A percentile compares a stretch with the other conserved stretches of the same genome.
Evolutionary conservation across 2,113 vertebrate species (phyloP).

Genomic region (Melanerpes formicivorus): DNA sequence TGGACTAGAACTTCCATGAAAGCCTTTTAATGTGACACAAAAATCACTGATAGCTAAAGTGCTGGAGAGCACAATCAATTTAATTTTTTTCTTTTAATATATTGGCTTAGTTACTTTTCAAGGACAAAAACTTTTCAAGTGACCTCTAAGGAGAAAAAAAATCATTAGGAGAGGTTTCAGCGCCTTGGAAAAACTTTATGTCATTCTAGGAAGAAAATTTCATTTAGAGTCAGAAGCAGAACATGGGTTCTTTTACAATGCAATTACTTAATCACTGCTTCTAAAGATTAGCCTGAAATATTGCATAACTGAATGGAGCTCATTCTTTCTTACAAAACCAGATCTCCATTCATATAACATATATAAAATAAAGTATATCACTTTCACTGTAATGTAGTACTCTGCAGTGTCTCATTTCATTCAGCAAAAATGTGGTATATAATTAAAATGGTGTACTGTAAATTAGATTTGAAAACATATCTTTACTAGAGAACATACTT

Average conservation of each 20-base stretch:
- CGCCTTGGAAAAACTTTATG: not conserved
- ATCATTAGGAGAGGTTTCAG: conserved; percentile 12
- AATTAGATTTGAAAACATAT: not conserved
- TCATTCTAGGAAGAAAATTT: conserved; percentile 28
- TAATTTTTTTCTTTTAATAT: not conserved
- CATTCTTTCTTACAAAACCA: not conserved
- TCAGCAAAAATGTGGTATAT: not conserved
- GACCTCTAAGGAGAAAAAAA: conserved; percentile 20
- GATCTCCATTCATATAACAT: not conserved
- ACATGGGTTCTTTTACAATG: conserved; percentile 9
- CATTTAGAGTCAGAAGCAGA: conserved; percentile 41
- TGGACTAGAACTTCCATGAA: conserved; percentile 36
- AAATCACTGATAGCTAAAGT: conserved; percentile 4
- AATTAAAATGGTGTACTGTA: not conserved
- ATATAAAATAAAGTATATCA: not conserved
- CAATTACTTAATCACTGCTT: conserved; percentile 57
- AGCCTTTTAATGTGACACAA: conserved; percentile 19
- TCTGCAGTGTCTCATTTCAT: not conserved
- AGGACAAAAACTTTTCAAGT: conserved; percentile 63
- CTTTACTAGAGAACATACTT: not conserved
- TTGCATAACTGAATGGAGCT: not conserved
- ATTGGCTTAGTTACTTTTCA: conserved; percentile 44
- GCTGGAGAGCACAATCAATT: not conserved
- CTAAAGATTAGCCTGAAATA: conserved; percentile 42
- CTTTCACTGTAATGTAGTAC: not conserved